Evolutionary conservation across 2,888 invertebrate species (phyloP).

Genomic region (Brachyptera putata): DNA sequence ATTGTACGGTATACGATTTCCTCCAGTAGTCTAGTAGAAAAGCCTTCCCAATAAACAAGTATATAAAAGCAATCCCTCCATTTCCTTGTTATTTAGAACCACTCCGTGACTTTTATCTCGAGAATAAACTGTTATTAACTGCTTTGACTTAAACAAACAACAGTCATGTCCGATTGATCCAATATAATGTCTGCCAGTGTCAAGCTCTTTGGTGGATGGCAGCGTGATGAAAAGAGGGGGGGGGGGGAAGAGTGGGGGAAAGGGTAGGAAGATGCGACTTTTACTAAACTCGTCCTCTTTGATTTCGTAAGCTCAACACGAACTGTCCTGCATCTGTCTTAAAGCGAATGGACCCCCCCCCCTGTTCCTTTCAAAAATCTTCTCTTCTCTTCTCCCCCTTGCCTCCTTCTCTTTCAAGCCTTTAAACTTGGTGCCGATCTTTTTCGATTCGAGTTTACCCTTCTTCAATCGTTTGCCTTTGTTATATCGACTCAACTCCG

Average conservation of each 20-base stretch:
- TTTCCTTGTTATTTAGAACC: background rate
- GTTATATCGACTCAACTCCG: too few species aligned
- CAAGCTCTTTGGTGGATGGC: background rate
- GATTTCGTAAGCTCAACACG: constrained; percentile 10
- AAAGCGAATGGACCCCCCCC: background rate
- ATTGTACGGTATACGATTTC: too few species aligned
- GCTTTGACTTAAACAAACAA: background rate
- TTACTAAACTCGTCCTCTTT: too few species aligned
- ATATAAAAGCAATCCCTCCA: background rate
- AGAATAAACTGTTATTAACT: constrained; percentile 2
- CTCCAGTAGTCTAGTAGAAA: too few species aligned
- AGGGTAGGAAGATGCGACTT: too few species aligned
- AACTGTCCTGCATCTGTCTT: constrained; percentile 12
- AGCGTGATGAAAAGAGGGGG: too few species aligned
- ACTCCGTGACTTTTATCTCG: background rate
- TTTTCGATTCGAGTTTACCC: too few species aligned
- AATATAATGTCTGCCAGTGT: background rate
- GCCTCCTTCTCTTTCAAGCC: background rate
- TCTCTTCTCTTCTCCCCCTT: background rate
- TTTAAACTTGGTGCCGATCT: background rate
- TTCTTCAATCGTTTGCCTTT: too few species aligned
- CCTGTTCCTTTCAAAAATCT: background rate
- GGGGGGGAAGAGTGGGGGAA: too few species aligned
- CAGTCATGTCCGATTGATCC: background rate
- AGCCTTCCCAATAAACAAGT: too few species aligned